phyloP scores from a whole-genome alignment of 92 coral and sea anemone species.

The Paragorgia papillata region DNA sequence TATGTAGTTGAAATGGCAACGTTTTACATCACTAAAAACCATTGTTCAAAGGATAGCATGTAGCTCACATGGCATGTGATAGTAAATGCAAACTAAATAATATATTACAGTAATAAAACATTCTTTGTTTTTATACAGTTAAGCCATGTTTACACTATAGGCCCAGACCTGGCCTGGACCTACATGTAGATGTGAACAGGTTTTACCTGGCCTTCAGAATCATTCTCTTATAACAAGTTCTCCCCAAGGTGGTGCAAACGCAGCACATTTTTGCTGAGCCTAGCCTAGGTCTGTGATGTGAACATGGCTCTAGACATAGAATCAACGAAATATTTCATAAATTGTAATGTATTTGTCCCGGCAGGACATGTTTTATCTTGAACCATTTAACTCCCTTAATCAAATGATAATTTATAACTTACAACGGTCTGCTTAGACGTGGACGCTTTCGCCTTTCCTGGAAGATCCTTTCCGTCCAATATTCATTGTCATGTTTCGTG shows the following conservation, averaged over 20 bases:
- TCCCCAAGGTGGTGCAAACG: slow-evolving; percentile 3
- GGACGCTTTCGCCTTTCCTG: slow-evolving; percentile 32
- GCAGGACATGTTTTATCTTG: too few species aligned
- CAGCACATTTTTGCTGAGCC: slow-evolving; percentile 11
- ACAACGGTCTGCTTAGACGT: slow-evolving; percentile 3
- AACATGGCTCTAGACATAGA: too few species aligned
- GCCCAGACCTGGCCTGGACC: neutral
- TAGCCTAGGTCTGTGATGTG: too few species aligned
- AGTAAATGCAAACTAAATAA: slow-evolving; percentile 2
- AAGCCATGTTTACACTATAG: slow-evolving; percentile 20
- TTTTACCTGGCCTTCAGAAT: slow-evolving; percentile 12
- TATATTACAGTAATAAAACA: slow-evolving; percentile 17
- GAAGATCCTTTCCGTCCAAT: slow-evolving; percentile 34
- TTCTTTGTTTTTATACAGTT: slow-evolving; percentile 5
- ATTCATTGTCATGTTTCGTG: slow-evolving; percentile 17
- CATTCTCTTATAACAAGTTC: slow-evolving; percentile 4
- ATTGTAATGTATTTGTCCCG: too few species aligned
- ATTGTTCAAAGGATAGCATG: slow-evolving; percentile 34
- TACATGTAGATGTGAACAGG: too few species aligned
- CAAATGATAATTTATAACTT: slow-evolving; percentile 15
- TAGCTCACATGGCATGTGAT: slow-evolving; percentile 25
- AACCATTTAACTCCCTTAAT: neutral
- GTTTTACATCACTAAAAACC: slow-evolving; percentile 27
- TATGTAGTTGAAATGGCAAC: slow-evolving; percentile 39
- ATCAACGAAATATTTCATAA: too few species aligned